A percentile compares a stretch with the other conserved stretches of the same genome.
phyloP scores from a whole-genome alignment of 2,797 vertebrate genomes.

The Coccyzus lansbergi region DNA sequence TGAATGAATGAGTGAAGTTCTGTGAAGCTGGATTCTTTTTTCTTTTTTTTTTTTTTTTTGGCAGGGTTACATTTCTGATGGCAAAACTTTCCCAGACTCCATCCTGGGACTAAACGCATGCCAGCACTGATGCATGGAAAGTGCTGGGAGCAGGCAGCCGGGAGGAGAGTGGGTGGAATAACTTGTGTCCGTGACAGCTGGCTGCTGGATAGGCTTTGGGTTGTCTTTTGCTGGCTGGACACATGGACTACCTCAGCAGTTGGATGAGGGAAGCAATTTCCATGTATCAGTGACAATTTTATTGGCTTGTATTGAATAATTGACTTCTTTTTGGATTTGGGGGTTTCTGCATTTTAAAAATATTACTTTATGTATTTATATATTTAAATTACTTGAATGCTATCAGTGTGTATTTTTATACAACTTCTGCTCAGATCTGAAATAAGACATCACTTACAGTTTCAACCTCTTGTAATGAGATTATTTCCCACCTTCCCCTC shows the following conservation, averaged over 20 bases:
- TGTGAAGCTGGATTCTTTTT: too few species aligned
- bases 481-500: neutral
- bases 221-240: neutral
- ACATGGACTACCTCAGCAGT: neutral
- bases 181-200: neutral
- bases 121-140: neutral
- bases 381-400: neutral
- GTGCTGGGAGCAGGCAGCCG: neutral
- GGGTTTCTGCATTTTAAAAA: neutral
- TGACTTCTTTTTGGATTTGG: neutral
- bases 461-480: neutral
- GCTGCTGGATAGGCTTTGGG: neutral
- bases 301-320: neutral
- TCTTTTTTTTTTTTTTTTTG: neutral
- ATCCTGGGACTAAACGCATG: neutral
- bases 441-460: neutral
- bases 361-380: neutral
- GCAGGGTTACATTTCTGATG: neutral
- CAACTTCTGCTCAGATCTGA: neutral
- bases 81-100: neutral
- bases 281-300: neutral
- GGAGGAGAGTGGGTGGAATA: neutral
- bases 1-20: neutral
- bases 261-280: neutral
- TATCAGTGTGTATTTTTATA: neutral